phyloP scores from a whole-genome alignment of 2,888 invertebrate genomes.

The Lathronympha strigana region DNA sequence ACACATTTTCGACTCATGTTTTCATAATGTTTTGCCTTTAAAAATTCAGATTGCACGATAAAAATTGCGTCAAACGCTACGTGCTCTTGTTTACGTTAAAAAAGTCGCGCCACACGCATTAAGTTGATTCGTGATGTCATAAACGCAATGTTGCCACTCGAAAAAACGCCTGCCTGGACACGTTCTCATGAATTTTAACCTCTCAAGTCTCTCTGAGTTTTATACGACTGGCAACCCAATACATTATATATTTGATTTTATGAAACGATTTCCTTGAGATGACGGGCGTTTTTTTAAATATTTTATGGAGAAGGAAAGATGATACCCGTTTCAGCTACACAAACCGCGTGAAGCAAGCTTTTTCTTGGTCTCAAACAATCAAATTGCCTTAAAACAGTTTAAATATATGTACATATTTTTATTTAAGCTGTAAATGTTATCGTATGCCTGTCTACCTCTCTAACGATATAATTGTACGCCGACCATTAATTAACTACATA shows the following conservation, averaged over 20 bases:
- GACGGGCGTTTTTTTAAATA: conserved; percentile 7
- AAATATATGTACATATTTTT: too few species aligned
- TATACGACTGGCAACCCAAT: conserved; percentile 48
- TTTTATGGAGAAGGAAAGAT: not conserved
- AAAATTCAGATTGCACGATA: conserved; percentile 46
- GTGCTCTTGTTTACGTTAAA: conserved; percentile 48
- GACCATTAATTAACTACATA: too few species aligned
- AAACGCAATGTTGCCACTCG: conserved; percentile 62
- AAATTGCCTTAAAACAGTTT: too few species aligned
- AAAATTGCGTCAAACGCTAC: conserved; percentile 42
- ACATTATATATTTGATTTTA: conserved; percentile 40
- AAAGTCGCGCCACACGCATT: conserved; percentile 50
- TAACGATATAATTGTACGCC: too few species aligned
- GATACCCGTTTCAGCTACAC: not conserved
- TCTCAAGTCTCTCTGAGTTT: conserved; percentile 61
- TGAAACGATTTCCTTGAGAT: conserved; percentile 35
- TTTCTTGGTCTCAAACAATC: too few species aligned
- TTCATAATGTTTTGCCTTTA: too few species aligned
- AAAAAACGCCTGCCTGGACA: conserved; percentile 61
- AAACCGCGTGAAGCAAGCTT: too few species aligned
- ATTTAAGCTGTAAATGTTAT: too few species aligned
- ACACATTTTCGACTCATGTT: too few species aligned
- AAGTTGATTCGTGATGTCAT: conserved; percentile 73
- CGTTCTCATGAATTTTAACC: conserved; percentile 77
- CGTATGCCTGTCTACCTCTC: too few species aligned